Conservation (phyloP, 2,888 invertebrate species). For the Dysmachus trigonus region DNA sequence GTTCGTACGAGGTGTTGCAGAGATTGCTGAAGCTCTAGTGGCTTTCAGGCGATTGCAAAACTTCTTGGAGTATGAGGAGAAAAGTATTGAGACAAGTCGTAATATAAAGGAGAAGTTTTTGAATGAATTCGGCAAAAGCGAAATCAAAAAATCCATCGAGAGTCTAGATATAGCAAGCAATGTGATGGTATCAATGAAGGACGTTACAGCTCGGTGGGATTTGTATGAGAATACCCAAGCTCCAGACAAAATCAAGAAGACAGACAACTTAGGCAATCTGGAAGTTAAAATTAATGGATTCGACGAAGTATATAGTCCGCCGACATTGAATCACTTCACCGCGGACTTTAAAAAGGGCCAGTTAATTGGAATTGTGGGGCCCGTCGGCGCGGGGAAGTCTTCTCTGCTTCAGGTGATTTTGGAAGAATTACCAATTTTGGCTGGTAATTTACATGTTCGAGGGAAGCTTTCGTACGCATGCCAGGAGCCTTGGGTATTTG, state of each 20-base stretch:
- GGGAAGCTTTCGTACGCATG: constrained; percentile 78
- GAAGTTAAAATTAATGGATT: constrained; percentile 11
- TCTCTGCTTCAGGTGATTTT: constrained; percentile 75
- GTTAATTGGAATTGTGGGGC: constrained; percentile 76
- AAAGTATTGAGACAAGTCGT: constrained; percentile 32
- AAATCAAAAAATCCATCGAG: constrained; percentile 8
- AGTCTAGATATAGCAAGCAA: constrained; percentile 36
- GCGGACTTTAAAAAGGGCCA: constrained; percentile 68
- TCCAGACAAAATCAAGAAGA: not conserved
- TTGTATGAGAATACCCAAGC: constrained; percentile 51
- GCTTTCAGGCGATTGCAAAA: constrained; percentile 74
- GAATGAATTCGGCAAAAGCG: constrained; percentile 35
- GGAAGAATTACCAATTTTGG: constrained; percentile 72
- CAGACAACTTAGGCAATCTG: not conserved
- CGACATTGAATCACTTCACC: constrained; percentile 67
- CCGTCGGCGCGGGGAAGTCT: constrained; percentile 80
- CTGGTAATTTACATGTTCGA: constrained; percentile 68
- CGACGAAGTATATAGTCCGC: constrained; percentile 27
- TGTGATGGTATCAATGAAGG: constrained; percentile 50
- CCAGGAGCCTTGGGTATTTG: constrained; percentile 88
- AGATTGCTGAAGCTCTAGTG: constrained; percentile 81
- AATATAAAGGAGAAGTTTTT: constrained; percentile 42
- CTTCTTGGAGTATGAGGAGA: constrained; percentile 64
- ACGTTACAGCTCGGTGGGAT: constrained; percentile 66
- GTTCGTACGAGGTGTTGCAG: constrained; percentile 76